Evolutionary conservation across 2,797 vertebrate species (phyloP).

Genomic region (Pitangus sulphuratus): DNA sequence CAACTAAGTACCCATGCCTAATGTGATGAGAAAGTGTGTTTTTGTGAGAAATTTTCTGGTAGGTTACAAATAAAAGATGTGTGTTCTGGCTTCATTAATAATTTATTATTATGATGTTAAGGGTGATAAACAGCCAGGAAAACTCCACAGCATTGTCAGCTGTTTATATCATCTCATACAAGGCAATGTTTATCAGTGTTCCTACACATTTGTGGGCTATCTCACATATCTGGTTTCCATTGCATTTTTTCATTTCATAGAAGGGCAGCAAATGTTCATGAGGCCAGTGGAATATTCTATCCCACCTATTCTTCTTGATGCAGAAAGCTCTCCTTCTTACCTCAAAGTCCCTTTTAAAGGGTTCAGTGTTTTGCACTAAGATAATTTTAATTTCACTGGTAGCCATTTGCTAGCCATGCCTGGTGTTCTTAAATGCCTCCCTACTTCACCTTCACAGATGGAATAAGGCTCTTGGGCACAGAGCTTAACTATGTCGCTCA

Average conservation of each 20-base stretch:
- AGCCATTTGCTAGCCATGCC: not conserved
- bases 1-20: not conserved
- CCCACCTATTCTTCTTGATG: not conserved
- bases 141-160: fast-evolving
- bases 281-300: not conserved
- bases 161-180: not conserved
- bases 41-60: not conserved
- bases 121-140: not conserved
- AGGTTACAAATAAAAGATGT: not conserved
- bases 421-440: not conserved
- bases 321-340: not conserved
- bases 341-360: not conserved
- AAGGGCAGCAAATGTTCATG: not conserved
- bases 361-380: not conserved
- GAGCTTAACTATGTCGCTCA: not conserved
- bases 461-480: not conserved
- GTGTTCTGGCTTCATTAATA: not conserved
- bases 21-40: not conserved
- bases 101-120: not conserved
- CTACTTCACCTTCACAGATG: not conserved
- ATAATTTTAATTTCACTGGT: not conserved
- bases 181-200: not conserved
- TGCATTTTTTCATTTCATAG: not conserved
- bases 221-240: not conserved
- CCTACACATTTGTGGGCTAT: not conserved